Evolutionary conservation across 1,140 invertebrate species (phyloP), one percentile per base, ranked within the genome.

Genomic region (Calosoma granatense): DNA sequence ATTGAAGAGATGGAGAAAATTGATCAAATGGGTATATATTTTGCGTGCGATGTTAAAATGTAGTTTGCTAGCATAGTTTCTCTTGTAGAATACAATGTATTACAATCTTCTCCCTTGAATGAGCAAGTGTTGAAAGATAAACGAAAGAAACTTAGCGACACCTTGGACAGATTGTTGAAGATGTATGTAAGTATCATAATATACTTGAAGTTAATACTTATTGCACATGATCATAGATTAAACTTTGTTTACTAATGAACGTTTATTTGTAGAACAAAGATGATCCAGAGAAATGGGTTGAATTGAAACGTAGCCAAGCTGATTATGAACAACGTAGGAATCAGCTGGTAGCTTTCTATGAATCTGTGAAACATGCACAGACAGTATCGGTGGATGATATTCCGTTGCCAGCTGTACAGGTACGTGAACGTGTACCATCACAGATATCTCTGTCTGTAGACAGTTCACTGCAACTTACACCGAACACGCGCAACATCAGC

Each of bases 91-190:
- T 98, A 88, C 67, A 96, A 97, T 78, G 92, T 96, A 1, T 77
- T 90, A 63, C 88, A 94, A 68, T 89, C 94, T 51, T 94, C 94
- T 22, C 89, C 91, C 14, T 72, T 98, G 1, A 97, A 95, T 78
- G 94, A 97, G 69, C 97, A 95, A 78, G 94, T 98, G 15, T 74
- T 98, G 53, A 92, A 94, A 73, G 95, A 98, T 66, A 98, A 98
- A 75, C 76, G 95, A 62, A 94, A 94, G 70, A 98, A 98, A 73
- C 75, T 98, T 4, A 87, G 90, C 72, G 95, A 97, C 72, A 98
- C 94, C 1, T 85, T 97, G 75, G 90, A 95, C 62, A 81, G 94
- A 65, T 91, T 97, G 23, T 80, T 96, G 63, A 87, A 89, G 75
- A 87, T 97, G 79, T 97, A 97, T 88, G 92, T 94, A 87, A 92